Base-by-base conservation (phyloP, 2,888 invertebrate genomes). In the Frankliniella fusca region DNA sequence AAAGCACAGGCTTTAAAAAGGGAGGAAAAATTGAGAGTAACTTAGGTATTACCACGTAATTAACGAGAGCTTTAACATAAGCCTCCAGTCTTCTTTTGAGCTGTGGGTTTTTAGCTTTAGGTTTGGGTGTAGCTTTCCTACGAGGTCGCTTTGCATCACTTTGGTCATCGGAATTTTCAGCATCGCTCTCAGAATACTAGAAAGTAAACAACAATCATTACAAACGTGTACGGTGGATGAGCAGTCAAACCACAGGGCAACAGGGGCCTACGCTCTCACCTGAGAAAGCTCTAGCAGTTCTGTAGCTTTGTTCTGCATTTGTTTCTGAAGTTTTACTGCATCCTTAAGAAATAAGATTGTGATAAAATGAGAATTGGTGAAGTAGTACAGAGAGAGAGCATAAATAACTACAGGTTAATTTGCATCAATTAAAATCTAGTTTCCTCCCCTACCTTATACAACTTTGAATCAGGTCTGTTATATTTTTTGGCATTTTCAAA, bases 401-500 rank as follows among this genome's bases (percentile, higher is more conserved):
- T 54, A 3, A 38, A 3, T 70, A 3, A 70, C 27, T 61, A 28
- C 1, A 81, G n/a, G 38, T 20, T 81, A 20, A 8, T 10, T 48
- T 81, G 48, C 48, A n/a, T 23, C 61, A 76, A 82, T 50, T 12
- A 81, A 81, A 48, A 80, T 23, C n/a, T 28, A 80, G 20, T 27
- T 76, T 49, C 5, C 50, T 27, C 61, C 82, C 84, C 87, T 88
- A 93, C 94, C 88, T 95, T 94, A 87, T 95, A 95, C 20, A 96
- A 90, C 85, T 93, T 92, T 79, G 96, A 95, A 76, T 93, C 93
- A 81, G 93, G 92, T 80, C 94, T 90, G 88, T 96, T 97, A 87
- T 97, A 97, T 86, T 94, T 93, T 87, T 95, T 95, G 18, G 99
- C 99, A 89, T 99, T 99, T 87, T 97, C 97, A 88, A 99, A 96